A percentile compares a stretch with the other conserved stretches of the same genome.
Evolutionary conservation across 64 coral and sea anemone species (phyloP).

Genomic region (Dendrophyllia cribrosa): DNA sequence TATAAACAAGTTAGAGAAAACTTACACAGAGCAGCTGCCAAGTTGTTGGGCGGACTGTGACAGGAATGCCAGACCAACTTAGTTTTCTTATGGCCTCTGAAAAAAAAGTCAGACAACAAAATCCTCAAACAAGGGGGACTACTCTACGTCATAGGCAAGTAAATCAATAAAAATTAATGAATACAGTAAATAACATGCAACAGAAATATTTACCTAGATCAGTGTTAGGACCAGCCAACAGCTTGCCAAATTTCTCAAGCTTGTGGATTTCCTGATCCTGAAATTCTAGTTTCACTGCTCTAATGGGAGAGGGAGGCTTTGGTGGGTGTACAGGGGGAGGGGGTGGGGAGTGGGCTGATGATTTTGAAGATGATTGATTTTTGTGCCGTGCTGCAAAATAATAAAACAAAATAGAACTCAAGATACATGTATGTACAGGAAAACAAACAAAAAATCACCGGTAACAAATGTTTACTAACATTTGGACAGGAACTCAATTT

Average conservation of each 20-base stretch:
- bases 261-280: constrained; percentile 97
- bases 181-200: background rate
- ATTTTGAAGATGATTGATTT: constrained; percentile 76
- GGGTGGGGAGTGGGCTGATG: constrained; percentile 37
- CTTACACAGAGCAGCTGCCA: constrained; percentile 97
- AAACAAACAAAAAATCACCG: too few species aligned
- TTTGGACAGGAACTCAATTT: too few species aligned
- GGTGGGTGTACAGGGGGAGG: constrained; percentile 56
- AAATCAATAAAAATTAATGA: background rate
- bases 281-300: constrained; percentile 92
- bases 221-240: constrained; percentile 96
- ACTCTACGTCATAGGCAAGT: too few species aligned
- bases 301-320: constrained; percentile 78
- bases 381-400: constrained; percentile 76
- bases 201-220: constrained; percentile 70
- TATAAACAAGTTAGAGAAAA: background rate
- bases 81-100: constrained; percentile 77
- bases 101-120: background rate
- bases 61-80: constrained; percentile 98
- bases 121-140: too few species aligned
- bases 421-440: too few species aligned
- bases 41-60: constrained; percentile 92
- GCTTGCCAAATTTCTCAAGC: constrained; percentile 98
- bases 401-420: background rate
- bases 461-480: too few species aligned